Evolutionary conservation across 1,140 invertebrate genomes (phyloP).

Genomic region (Meloidogyne exigua): DNA sequence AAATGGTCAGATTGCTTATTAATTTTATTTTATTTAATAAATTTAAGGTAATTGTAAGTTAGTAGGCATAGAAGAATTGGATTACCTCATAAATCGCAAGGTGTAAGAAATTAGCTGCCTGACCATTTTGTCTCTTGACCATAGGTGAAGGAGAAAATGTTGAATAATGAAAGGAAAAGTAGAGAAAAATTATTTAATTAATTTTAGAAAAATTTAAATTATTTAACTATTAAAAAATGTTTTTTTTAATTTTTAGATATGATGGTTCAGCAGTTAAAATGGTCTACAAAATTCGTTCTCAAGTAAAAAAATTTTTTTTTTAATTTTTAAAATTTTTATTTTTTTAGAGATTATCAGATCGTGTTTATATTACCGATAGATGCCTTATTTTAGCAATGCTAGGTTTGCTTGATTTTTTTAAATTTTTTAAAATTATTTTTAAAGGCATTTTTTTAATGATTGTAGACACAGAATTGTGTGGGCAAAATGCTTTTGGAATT

Average conservation of each 20-base stretch:
- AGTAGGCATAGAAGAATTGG: no score
- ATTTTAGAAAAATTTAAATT: no score
- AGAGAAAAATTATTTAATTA: no score
- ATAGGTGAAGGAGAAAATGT: no score
- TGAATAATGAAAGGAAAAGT: no score
- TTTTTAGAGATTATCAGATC: conserved; percentile 49
- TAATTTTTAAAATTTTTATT: neutral
- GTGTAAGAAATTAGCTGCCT: no score
- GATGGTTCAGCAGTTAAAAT: conserved; percentile 60
- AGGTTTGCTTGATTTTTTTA: neutral
- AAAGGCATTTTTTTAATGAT: conserved; percentile 46
- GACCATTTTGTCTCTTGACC: no score
- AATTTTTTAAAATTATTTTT: neutral
- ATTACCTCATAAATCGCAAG: no score
- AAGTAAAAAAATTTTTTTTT: neutral
- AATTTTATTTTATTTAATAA: no score
- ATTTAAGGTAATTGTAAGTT: no score
- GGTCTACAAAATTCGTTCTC: conserved; percentile 59
- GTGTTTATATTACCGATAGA: conserved; percentile 51
- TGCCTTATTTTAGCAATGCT: conserved; percentile 30
- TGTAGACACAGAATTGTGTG: conserved; percentile 51
- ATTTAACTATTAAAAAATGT: no score
- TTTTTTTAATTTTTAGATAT: conserved; percentile 47
- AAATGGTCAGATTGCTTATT: no score
- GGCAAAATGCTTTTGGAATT: conserved; percentile 43